These are phyloP conservation scores for Lophius americanus DNA, from an alignment of 2,797 vertebrate genomes.

Conservation along the genomic window DNA sequence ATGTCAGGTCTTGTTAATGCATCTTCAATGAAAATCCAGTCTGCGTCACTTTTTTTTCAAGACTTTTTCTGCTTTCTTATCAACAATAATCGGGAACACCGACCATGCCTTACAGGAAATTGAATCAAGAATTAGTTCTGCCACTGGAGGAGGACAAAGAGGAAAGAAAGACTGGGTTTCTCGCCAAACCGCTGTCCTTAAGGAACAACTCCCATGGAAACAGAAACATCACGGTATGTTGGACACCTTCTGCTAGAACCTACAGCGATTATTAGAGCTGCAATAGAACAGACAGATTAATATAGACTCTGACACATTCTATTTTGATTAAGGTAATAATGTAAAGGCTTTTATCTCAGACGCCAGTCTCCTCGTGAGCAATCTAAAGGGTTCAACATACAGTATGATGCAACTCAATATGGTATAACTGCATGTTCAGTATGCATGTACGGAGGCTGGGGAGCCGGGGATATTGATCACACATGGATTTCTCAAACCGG, in stretches of 20 bases:
- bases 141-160: constrained; percentile 44
- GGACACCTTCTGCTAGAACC: too few relatives aligned
- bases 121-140: constrained; percentile 50
- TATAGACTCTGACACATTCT: background rate
- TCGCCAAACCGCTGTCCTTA: constrained; percentile 51
- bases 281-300: background rate
- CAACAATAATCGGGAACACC: constrained; percentile 42
- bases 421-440: constrained; percentile 42
- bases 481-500: constrained; percentile 83
- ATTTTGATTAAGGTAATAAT: background rate
- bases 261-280: background rate
- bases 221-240: constrained; percentile 2
- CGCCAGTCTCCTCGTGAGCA: constrained; percentile 35
- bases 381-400: constrained; percentile 54
- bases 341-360: constrained; percentile 2
- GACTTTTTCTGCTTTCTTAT: constrained; percentile 33
- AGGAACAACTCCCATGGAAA: constrained; percentile 46
- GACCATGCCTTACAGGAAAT: constrained; percentile 55
- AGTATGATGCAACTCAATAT: constrained; percentile 40
- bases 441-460: constrained; percentile 61
- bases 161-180: constrained; percentile 29
- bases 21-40: constrained; percentile 27
- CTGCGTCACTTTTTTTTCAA: background rate
- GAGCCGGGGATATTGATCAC: constrained; percentile 84
- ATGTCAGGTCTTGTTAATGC: constrained; percentile 8